These are phyloP conservation scores for Acromyrmex echinatior DNA, from an alignment of 1,140 invertebrate species.

Conservation along the genomic window DNA sequence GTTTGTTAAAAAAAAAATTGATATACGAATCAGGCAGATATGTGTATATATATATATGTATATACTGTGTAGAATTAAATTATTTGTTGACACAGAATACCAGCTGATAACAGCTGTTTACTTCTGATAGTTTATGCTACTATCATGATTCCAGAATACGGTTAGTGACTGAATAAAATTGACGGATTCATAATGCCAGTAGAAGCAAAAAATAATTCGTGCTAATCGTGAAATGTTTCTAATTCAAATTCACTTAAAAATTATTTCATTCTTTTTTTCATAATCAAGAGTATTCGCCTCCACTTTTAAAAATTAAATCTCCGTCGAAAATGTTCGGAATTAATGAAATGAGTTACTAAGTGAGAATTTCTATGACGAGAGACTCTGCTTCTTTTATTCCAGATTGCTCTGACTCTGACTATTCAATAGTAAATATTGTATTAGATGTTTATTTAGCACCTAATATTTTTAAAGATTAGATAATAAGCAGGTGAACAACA, in stretches of 20 bases:
- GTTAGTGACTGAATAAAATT: conserved; percentile 57
- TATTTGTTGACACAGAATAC: conserved; percentile 9
- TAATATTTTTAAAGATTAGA: too few relatives aligned
- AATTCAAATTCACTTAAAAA: not conserved
- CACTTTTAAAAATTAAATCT: not conserved
- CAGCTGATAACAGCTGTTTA: not conserved
- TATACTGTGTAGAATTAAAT: not conserved
- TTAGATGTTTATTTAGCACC: too few relatives aligned
- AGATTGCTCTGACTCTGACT: too few relatives aligned
- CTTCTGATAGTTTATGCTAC: not conserved
- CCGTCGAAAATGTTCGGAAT: too few relatives aligned
- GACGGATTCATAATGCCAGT: not conserved
- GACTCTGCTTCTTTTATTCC: too few relatives aligned
- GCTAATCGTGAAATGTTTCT: not conserved
- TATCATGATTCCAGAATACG: conserved; percentile 31
- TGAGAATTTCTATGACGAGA: too few relatives aligned
- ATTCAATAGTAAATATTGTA: too few relatives aligned
- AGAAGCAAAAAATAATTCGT: not conserved
- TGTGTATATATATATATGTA: not conserved
- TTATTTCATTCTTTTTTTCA: not conserved
- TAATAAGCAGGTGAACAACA: too few relatives aligned
- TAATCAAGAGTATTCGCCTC: not conserved
- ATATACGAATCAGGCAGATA: not conserved
- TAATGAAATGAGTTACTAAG: too few relatives aligned
- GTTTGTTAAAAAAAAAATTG: not conserved